These are phyloP conservation scores for Gyrodactylus bullatarudis DNA, from an alignment of 1,140 invertebrate species.

Conservation along the genomic window DNA sequence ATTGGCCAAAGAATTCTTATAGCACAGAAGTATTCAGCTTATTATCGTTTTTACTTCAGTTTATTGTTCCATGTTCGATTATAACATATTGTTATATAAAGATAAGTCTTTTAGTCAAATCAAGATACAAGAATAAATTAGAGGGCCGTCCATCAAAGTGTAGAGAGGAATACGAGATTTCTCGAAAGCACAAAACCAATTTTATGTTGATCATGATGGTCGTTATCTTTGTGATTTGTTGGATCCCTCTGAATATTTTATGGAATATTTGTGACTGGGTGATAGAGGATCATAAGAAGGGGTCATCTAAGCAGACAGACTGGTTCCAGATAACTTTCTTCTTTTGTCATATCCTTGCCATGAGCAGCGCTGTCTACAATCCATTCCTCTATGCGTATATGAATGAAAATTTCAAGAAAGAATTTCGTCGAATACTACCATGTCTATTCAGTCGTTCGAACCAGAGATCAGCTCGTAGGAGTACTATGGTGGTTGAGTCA, in stretches of 20 bases:
- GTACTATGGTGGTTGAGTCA: not conserved
- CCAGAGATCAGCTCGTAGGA: not conserved
- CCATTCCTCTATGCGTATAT: conserved; percentile 77
- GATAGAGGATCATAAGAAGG: not conserved
- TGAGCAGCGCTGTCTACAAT: conserved; percentile 74
- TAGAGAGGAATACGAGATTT: conserved; percentile 12
- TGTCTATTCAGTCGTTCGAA: not conserved
- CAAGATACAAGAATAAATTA: conserved; percentile 13
- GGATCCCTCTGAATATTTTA: conserved; percentile 23
- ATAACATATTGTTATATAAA: conserved; percentile 18
- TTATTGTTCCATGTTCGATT: conserved; percentile 23
- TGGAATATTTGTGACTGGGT: conserved; percentile 3
- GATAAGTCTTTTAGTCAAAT: conserved; percentile 14
- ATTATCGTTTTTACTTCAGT: conserved; percentile 22
- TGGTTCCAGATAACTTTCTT: conserved; percentile 32
- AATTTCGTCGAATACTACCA: conserved; percentile 27
- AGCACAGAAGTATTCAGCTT: conserved; percentile 17
- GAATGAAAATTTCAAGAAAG: conserved; percentile 86
- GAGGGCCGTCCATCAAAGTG: conserved; percentile 12
- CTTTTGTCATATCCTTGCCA: conserved; percentile 54
- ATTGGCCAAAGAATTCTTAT: conserved; percentile 12
- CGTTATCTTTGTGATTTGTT: conserved; percentile 22
- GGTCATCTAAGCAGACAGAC: not conserved
- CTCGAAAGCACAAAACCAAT: conserved; percentile 18
- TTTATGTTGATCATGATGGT: conserved; percentile 22